phyloP scores from a whole-genome alignment of 64 coral and sea anemone species.

The Stylophora pistillata region DNA sequence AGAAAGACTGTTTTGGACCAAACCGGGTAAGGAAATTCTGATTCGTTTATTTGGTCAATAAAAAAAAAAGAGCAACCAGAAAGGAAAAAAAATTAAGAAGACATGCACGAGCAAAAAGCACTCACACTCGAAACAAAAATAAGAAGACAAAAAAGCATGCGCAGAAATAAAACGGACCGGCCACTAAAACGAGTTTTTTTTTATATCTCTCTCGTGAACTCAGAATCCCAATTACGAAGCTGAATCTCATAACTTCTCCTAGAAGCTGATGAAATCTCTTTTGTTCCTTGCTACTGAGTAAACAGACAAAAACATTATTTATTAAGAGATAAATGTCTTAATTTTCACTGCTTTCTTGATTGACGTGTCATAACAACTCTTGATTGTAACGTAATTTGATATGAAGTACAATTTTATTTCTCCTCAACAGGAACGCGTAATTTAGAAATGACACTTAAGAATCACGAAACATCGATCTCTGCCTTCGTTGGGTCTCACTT shows the following conservation, averaged over 20 bases:
- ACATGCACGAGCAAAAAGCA: background rate
- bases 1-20: conserved; percentile 45
- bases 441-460: background rate
- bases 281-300: too few relatives aligned
- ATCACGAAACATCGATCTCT: background rate
- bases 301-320: background rate
- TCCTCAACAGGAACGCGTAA: background rate
- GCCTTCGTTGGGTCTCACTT: background rate
- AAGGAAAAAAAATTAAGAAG: background rate
- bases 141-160: background rate
- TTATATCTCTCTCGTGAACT: too few relatives aligned
- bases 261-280: too few relatives aligned
- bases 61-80: too few relatives aligned
- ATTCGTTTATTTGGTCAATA: background rate
- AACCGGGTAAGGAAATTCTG: conserved; percentile 21
- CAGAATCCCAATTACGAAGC: too few relatives aligned
- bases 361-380: too few relatives aligned
- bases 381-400: too few relatives aligned
- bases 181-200: too few relatives aligned
- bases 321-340: background rate
- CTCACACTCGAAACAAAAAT: too few relatives aligned
- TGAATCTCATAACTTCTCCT: too few relatives aligned
- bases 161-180: too few relatives aligned
- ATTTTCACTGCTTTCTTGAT: background rate
- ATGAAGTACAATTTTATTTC: background rate